These are phyloP conservation scores for Plusia festucae DNA, from an alignment of 2,888 invertebrate species.

Conservation along the genomic window DNA sequence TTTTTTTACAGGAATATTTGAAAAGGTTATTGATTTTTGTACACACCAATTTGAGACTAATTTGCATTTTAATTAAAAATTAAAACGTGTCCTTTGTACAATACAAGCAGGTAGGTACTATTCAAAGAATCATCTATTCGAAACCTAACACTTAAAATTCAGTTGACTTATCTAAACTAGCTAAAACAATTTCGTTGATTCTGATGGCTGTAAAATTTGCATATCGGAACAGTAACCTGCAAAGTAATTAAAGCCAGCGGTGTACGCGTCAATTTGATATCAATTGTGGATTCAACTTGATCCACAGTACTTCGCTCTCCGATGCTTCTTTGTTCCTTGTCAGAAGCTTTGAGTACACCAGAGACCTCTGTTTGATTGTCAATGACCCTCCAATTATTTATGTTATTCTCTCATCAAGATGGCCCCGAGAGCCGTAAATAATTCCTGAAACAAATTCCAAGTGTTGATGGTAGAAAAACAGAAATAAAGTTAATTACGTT, in stretches of 20 bases:
- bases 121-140: not conserved
- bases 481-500: constrained; percentile 2
- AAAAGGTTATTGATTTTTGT: too few species aligned
- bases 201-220: constrained; percentile 33
- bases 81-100: not conserved
- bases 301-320: constrained; percentile 22
- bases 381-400: constrained; percentile 51
- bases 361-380: constrained; percentile 24
- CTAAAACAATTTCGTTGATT: constrained; percentile 42
- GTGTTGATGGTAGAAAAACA: not conserved
- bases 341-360: constrained; percentile 28
- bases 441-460: not conserved
- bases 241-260: constrained; percentile 38
- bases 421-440: constrained; percentile 12
- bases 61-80: too few species aligned
- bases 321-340: constrained; percentile 40
- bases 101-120: not conserved
- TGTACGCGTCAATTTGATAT: constrained; percentile 36
- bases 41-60: too few species aligned
- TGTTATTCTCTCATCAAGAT: constrained; percentile 22
- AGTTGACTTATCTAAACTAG: constrained; percentile 17
- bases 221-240: constrained; percentile 41
- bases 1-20: too few species aligned
- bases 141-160: constrained; percentile 19
- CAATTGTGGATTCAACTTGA: constrained; percentile 36